Conservation (phyloP, 2,888 invertebrate genomes). For the Drosophila hamatofila region DNA sequence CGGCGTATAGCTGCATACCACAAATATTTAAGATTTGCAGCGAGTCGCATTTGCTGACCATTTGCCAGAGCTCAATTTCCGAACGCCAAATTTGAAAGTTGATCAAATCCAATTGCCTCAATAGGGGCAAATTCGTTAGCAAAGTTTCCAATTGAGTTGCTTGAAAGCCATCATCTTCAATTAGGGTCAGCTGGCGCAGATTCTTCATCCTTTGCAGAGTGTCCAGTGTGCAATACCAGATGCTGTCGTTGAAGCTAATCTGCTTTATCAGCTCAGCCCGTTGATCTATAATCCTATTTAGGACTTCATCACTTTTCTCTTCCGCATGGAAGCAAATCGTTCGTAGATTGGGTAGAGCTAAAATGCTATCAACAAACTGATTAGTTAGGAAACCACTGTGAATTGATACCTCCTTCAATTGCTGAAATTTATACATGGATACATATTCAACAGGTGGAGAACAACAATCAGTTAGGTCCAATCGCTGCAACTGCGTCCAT, state of each 20-base stretch:
- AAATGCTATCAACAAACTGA: not conserved
- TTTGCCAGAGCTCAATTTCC: constrained; percentile 37
- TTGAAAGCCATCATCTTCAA: constrained; percentile 3
- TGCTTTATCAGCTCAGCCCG: constrained; percentile 14
- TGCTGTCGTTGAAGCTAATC: constrained; percentile 1
- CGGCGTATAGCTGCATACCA: constrained; percentile 1
- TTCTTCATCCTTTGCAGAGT: not conserved
- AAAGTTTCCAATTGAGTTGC: not conserved
- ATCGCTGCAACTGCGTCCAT: constrained; percentile 13
- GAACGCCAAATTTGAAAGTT: not conserved
- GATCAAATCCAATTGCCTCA: constrained; percentile 30
- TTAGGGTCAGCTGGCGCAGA: constrained; percentile 13
- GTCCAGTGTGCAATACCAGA: not conserved
- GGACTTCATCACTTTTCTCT: rapidly evolving
- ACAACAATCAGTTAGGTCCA: constrained; percentile 12
- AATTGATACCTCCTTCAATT: constrained; percentile 22
- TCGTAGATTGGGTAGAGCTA: constrained; percentile 20
- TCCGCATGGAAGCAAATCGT: not conserved
- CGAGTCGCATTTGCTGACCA: constrained; percentile 5
- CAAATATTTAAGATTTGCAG: constrained; percentile 27
- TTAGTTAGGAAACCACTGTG: too few species aligned
- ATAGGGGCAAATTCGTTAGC: constrained; percentile 1
- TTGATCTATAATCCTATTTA: not conserved
- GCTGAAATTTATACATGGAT: not conserved
- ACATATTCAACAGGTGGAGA: not conserved